These are phyloP conservation scores for Pteronotus mesoamericanus DNA, from an alignment of 2,797 vertebrate species.

Conservation along the genomic window DNA sequence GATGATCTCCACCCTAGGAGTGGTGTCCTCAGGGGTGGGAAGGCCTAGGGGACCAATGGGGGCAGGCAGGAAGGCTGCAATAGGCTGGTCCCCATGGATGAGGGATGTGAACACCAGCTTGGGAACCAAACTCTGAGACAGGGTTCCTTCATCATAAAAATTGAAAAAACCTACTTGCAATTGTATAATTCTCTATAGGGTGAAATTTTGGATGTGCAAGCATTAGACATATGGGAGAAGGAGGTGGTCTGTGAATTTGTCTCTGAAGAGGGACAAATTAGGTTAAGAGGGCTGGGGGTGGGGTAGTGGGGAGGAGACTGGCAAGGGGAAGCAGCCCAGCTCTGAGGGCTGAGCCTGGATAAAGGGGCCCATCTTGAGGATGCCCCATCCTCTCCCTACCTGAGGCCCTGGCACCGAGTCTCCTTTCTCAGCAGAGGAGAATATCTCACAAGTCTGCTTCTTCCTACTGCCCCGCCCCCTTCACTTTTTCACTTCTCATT, in stretches of 20 bases:
- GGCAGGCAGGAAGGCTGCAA: neutral
- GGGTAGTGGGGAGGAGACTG: neutral
- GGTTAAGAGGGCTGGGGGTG: neutral
- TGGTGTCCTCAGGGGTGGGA: neutral
- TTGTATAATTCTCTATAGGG: neutral
- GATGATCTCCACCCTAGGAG: neutral
- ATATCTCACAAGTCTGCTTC: neutral
- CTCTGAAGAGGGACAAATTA: neutral
- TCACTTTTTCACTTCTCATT: neutral
- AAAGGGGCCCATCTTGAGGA: neutral
- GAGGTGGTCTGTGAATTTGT: neutral
- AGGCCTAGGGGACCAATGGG: neutral
- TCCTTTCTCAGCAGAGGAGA: neutral
- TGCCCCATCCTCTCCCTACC: neutral
- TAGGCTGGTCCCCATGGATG: neutral
- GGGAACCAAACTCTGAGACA: neutral
- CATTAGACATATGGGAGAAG: neutral
- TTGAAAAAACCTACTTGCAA: neutral
- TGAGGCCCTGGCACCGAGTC: neutral
- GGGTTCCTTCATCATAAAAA: neutral
- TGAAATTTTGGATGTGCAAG: neutral
- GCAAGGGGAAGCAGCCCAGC: neutral
- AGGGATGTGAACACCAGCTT: neutral
- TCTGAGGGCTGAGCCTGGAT: neutral
- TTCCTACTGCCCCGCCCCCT: rapidly evolving